Evolutionary conservation across 2,888 invertebrate species (phyloP), one percentile per base, ranked within the genome.

Genomic region (Gerris lacustris): DNA sequence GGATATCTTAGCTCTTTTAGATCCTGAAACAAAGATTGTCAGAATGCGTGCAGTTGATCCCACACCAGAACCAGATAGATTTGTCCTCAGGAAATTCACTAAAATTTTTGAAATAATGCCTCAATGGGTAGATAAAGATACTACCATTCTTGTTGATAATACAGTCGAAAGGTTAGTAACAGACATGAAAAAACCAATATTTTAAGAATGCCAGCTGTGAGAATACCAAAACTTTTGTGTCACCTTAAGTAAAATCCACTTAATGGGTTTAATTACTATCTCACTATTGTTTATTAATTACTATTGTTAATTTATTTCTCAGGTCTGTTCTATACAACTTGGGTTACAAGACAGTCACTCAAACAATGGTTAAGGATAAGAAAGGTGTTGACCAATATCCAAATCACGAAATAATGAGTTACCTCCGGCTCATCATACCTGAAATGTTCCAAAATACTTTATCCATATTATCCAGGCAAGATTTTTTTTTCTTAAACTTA

Each of bases 31-130:
- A 43, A 89, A 89, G 80, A 81, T 86, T 73, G 83, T 94, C 72
- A 85, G 92, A 17, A 82, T 94, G 47, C 85, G 91, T 72, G 93
- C 93, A 0, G 90, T 93, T 1, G 93, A 93, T 77, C 93, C 93
- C 0, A 81, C 90, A 9, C 55, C 9, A 2, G 55, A 55, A 55
- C 55, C 55, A 55, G 55, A 55, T 9, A 55, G 55, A 15, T 55
- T 55, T 55, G 55, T 55, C 2, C 55, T 55, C 55, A 2, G 55
- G 55, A 55, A 55, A 15, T 55, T 55, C 55, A 55, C 55, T 15
- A 55, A 55, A 15, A 55, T 55, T 11, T 55, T 55, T 15, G 55
- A 55, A 55, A 55, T 55, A 9, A 55, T 55, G 55, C 55, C 55
- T 55, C 84, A 11, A 2, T 93, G 93, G 92, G 92, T 93, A 0